phyloP scores from a whole-genome alignment of 2,888 invertebrate species.

The Tryphoninae sp. region DNA sequence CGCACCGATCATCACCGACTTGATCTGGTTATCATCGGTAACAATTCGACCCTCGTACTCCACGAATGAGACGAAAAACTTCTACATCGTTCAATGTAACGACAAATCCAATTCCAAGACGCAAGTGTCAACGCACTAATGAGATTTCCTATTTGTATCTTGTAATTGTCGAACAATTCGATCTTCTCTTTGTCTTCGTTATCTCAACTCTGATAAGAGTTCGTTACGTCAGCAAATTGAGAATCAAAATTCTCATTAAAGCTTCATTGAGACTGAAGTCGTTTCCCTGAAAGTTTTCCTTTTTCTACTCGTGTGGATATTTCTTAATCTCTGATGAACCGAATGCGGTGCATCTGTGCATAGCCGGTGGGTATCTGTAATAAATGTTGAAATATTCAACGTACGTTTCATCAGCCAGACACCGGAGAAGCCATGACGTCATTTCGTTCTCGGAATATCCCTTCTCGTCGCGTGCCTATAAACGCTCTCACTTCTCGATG shows the following conservation, averaged over 20 bases:
- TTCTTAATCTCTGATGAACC: not conserved
- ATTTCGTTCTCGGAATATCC: constrained; percentile 56
- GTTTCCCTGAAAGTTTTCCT: not conserved
- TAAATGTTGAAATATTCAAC: constrained; percentile 53
- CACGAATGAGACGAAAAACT: constrained; percentile 1
- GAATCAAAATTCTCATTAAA: not conserved
- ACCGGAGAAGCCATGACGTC: constrained; percentile 51
- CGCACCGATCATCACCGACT: constrained; percentile 33
- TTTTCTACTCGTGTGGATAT: not conserved
- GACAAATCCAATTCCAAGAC: not conserved
- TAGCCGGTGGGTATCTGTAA: constrained; percentile 33
- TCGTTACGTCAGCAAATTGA: not conserved
- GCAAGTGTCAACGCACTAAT: not conserved
- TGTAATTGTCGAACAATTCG: not conserved
- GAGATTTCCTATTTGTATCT: not conserved
- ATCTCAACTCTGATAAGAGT: not conserved
- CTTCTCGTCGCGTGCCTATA: constrained; percentile 25
- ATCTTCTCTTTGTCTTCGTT: not conserved
- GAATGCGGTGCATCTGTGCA: constrained; percentile 29
- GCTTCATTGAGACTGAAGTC: not conserved
- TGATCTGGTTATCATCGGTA: constrained; percentile 52
- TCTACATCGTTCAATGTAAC: not conserved
- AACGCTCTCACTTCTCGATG: constrained; percentile 12
- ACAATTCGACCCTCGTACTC: not conserved
- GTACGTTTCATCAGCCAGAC: constrained; percentile 58